These are phyloP conservation scores for Pagrus major DNA, from an alignment of 2,113 vertebrate species.

Conservation along the genomic window DNA sequence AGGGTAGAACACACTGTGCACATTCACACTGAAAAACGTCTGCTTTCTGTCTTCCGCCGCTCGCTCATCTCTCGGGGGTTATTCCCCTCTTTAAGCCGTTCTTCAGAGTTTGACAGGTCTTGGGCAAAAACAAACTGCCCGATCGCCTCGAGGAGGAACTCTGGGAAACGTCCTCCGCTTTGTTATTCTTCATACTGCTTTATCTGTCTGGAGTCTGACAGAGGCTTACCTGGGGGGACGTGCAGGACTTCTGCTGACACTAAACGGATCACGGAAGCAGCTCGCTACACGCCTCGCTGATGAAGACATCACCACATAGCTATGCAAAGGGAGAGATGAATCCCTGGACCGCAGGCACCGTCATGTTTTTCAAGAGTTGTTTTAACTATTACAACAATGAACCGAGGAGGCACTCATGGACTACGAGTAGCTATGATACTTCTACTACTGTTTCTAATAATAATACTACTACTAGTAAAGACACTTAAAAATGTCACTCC, in stretches of 20 bases:
- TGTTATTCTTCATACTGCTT: slow-evolving; percentile 72
- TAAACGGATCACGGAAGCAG: slow-evolving; percentile 70
- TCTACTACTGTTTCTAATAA: neutral
- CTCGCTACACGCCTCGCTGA: slow-evolving; percentile 65
- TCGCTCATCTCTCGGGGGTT: slow-evolving; percentile 50
- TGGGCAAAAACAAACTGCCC: slow-evolving; percentile 59
- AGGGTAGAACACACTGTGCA: slow-evolving; percentile 13
- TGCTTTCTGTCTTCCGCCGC: slow-evolving; percentile 43
- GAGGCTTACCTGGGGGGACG: slow-evolving; percentile 76
- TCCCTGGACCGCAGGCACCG: slow-evolving; percentile 58
- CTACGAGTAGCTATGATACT: no score
- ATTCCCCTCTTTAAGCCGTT: slow-evolving; percentile 45
- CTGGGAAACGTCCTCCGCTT: slow-evolving; percentile 64
- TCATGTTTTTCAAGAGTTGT: slow-evolving; percentile 68
- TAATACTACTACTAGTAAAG: neutral
- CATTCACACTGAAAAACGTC: slow-evolving; percentile 48
- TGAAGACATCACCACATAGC: slow-evolving; percentile 75
- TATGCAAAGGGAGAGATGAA: slow-evolving; percentile 76
- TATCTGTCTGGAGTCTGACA: slow-evolving; percentile 78
- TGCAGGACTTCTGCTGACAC: slow-evolving; percentile 60
- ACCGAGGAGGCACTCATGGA: slow-evolving; percentile 7
- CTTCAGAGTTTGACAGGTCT: slow-evolving; percentile 68
- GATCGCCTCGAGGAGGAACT: slow-evolving; percentile 65
- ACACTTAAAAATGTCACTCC: neutral
- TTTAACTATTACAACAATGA: slow-evolving; percentile 53